These are phyloP conservation scores for Setophaga petechia DNA, from an alignment of 2,113 vertebrate species.

Conservation along the genomic window DNA sequence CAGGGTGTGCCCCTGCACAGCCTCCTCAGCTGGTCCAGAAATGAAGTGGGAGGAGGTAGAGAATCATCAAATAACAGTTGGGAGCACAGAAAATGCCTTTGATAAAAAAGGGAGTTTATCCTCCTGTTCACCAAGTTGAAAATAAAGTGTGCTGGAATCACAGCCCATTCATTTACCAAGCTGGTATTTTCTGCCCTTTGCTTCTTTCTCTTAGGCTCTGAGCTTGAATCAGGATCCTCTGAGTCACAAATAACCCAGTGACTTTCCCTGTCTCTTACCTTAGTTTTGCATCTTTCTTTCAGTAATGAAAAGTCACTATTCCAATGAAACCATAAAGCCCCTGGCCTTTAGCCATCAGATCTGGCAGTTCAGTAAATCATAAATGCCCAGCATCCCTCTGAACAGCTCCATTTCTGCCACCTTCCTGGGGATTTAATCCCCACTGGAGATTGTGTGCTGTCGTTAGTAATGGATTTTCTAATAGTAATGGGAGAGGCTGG, in stretches of 20 bases:
- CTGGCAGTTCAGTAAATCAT: neutral
- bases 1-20: neutral
- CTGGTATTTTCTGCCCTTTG: neutral
- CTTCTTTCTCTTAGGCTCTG: neutral
- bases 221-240: neutral
- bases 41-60: neutral
- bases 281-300: neutral
- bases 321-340: neutral
- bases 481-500: neutral
- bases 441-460: neutral
- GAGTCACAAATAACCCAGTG: neutral
- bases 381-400: neutral
- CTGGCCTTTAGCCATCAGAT: neutral
- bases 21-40: neutral
- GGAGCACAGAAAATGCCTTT: neutral
- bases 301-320: neutral
- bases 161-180: neutral
- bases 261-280: neutral
- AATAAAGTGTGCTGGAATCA: neutral
- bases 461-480: neutral
- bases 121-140: neutral
- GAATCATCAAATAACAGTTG: neutral
- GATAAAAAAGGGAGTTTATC: neutral
- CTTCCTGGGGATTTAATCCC: neutral
- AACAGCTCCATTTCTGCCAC: neutral